Evolutionary conservation across 1,140 invertebrate species (phyloP).

Genomic region (Maniola jurtina): DNA sequence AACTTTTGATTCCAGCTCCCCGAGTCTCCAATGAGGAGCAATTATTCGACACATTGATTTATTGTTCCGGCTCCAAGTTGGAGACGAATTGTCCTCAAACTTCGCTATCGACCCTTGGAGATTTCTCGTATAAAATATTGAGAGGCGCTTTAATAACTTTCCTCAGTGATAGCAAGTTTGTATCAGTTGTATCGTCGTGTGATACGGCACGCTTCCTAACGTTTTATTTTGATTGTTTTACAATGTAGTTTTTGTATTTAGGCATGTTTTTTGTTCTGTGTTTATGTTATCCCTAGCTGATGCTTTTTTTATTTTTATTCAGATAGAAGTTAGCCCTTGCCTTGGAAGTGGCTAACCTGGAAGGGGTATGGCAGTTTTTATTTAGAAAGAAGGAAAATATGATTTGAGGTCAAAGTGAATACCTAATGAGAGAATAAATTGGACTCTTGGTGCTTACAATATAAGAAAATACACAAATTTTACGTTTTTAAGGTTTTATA

Average conservation of each 20-base stretch:
- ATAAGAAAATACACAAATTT: conserved; percentile 34
- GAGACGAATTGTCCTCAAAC: conserved; percentile 41
- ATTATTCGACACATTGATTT: conserved; percentile 75
- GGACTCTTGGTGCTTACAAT: conserved; percentile 50
- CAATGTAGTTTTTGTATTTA: conserved; percentile 33
- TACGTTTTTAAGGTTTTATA: no score
- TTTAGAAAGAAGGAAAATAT: conserved; percentile 46
- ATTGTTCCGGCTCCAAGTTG: conserved; percentile 60
- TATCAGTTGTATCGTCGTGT: conserved; percentile 33
- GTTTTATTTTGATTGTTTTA: conserved; percentile 44
- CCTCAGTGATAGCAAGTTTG: conserved; percentile 47
- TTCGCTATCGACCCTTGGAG: conserved; percentile 50
- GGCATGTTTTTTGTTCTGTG: background rate
- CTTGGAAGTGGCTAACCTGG: no score
- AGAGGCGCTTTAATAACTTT: conserved; percentile 59
- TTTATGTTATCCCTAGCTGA: background rate
- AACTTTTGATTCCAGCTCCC: conserved; percentile 66
- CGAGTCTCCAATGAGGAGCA: conserved; percentile 56
- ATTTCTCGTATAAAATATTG: conserved; percentile 65
- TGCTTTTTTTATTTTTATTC: no score
- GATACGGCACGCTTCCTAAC: conserved; percentile 51
- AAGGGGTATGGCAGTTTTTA: no score
- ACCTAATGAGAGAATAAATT: conserved; percentile 55
- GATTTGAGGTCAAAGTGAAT: conserved; percentile 54
- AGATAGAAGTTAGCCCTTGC: no score